These are phyloP conservation scores for Dascyllus trimaculatus DNA, from an alignment of 2,113 vertebrate species.

Conservation along the genomic window DNA sequence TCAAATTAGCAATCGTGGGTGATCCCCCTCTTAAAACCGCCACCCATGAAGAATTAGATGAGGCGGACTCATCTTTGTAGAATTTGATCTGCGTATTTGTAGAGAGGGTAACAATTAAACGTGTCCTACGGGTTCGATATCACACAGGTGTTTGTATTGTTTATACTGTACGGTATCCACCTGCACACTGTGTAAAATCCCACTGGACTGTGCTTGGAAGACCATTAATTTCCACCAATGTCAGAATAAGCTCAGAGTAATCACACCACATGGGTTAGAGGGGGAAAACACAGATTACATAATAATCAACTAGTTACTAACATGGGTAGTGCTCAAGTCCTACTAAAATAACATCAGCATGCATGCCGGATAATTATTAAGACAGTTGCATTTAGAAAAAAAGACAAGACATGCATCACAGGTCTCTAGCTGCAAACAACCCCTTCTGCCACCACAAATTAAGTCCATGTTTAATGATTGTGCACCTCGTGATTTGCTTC, in stretches of 20 bases:
- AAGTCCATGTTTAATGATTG: no score
- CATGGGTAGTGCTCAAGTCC: neutral
- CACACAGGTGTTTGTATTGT: neutral
- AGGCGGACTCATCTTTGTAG: constrained; percentile 31
- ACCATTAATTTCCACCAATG: neutral
- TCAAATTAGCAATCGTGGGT: constrained; percentile 76
- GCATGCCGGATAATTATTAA: neutral
- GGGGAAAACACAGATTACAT: neutral
- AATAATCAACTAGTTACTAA: neutral
- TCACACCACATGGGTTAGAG: neutral
- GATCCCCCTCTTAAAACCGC: constrained; percentile 54
- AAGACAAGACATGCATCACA: neutral
- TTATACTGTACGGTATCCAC: neutral
- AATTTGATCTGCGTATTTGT: neutral
- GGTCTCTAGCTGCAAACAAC: neutral
- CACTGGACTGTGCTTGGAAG: neutral
- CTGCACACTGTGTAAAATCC: neutral
- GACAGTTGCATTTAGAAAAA: neutral
- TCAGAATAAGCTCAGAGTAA: neutral
- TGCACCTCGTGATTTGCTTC: no score
- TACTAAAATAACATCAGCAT: neutral
- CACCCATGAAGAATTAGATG: constrained; percentile 67
- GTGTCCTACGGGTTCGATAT: neutral
- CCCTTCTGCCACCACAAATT: no score
- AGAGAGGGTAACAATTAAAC: neutral